Evolutionary conservation across 1,140 invertebrate species (phyloP), one percentile per base, ranked within the genome.

Genomic region (honey bee (Apis mellifera)): DNA sequence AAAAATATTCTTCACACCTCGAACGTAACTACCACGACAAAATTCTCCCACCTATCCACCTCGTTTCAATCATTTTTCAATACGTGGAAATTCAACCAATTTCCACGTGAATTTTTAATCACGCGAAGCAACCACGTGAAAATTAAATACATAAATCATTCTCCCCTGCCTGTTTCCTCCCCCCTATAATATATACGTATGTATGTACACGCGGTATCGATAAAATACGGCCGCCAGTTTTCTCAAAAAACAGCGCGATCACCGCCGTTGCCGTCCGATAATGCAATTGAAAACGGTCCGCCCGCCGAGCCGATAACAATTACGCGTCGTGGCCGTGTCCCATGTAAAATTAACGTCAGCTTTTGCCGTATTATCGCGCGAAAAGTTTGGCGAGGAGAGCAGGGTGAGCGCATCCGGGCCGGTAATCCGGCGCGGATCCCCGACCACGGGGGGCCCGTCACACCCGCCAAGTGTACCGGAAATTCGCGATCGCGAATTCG

Each of bases 301-400:
- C 19, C n/a, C 7, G n/a, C 69, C 48, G n/a, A 32, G 48, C 32
- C 71, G 85, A 86, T 80, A 59, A 78, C 60, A 73, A 68, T 82
- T 76, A 82, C 23, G 55, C 71, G 52, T 75, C 55, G 54, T 64
- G 55, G 23, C 72, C 32, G 72, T 59, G 79, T 68, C 32, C 55
- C 19, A 75, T 55, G 83, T 60, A 55, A 82, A 81, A 82, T 82
- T 84, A 84, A 81, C 89, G 89, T 75, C 89, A 90, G 90, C 90
- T 92, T 92, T 92, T 90, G 85, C 90, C 90, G 90, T 89, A 92
- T 92, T 92, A 92, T 91, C 91, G 86, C 86, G 84, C 65, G 48
- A 72, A 68, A 83, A 78, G 71, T 80, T 78, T 32, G 65, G 76
- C 77, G 62, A 70, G 83, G 72, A 84, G 55, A 84, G 55, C 59